phyloP scores from a whole-genome alignment of 2,797 vertebrate genomes.

The Argentina silus region DNA sequence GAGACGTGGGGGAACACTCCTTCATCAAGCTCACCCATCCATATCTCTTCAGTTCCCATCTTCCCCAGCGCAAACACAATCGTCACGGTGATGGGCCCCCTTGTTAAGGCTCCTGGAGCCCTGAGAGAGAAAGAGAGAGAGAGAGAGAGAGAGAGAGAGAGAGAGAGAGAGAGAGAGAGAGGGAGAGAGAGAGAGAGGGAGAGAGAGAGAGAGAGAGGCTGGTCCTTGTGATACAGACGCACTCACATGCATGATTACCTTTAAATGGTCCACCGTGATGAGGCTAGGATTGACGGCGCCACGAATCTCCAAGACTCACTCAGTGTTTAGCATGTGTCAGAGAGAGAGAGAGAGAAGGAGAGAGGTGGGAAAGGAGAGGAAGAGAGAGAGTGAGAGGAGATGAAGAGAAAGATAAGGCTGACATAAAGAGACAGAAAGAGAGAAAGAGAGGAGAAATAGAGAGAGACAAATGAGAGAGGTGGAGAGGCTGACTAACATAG shows the following conservation, averaged over 20 bases:
- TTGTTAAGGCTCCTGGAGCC: slow-evolving; percentile 3
- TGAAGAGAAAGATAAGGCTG: not conserved
- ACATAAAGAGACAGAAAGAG: not conserved
- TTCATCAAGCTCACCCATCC: slow-evolving; percentile 25
- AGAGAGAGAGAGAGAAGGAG: not conserved
- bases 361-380: not conserved
- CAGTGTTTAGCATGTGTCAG: slow-evolving; percentile 11
- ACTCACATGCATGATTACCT: slow-evolving; percentile 38
- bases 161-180: not conserved
- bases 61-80: slow-evolving; percentile 13
- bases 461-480: not conserved
- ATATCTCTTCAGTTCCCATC: slow-evolving; percentile 14
- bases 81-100: not conserved
- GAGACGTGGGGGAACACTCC: slow-evolving; percentile 10
- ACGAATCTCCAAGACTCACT: slow-evolving; percentile 25
- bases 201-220: not conserved
- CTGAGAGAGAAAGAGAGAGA: not conserved
- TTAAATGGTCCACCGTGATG: slow-evolving; percentile 31
- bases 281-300: slow-evolving; percentile 31
- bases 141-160: not conserved
- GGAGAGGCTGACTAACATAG: not conserved
- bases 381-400: not conserved
- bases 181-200: not conserved
- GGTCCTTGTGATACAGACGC: slow-evolving; percentile 15
- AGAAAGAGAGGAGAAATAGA: not conserved